Base-by-base conservation (phyloP, 2,888 invertebrate species). In the Luperina nickerlii region DNA sequence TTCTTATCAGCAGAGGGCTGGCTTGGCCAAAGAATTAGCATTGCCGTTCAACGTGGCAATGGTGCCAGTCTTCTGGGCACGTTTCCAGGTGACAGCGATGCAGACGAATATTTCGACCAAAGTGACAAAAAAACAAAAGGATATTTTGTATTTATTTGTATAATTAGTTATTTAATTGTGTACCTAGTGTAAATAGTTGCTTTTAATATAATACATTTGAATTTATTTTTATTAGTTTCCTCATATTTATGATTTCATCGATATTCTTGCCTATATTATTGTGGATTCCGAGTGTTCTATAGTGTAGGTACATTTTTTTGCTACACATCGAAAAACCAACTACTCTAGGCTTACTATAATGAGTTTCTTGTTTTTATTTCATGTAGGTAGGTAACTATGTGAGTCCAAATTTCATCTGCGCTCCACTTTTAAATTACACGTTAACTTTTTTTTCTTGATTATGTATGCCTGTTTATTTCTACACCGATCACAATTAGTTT, bases 351-450 rank as follows among this genome's bases (percentile, higher is more conserved):
- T 32, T 32, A 24, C 0, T 24, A 51, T n/a, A 51, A 71, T 42
- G 38, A 51, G 42, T 32, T 62, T 45, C n/a, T 45, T 72, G 15
- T 45, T 80, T 42, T 63, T 71, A 32, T 18, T 72, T n/a, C 2
- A 24, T 18, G 24, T 24, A 27, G 20, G n/a, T 76, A 38, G 6
- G 18, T 18, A 8, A 38, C 24, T 57, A 15, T 6, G 13, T 54
- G 32, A 66, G n/a, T 74, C 60, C 32, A 48, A 38, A 57, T 60
- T 82, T 60, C 60, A 66, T 62, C 69, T 75, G 51, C 67, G 60
- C 27, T 84, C 80, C 69, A 74, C 13, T 79, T 84, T 84, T 48
- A 79, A 83, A 83, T 76, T 76, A 81, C n/a, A 81, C 18, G 18
- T 67, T 60, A 7, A 72, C 18, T 2, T 63, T 72, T 76, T 78